These are phyloP conservation scores for Drosophila ercepeae DNA, from an alignment of 1,140 invertebrate genomes.

Conservation along the genomic window DNA sequence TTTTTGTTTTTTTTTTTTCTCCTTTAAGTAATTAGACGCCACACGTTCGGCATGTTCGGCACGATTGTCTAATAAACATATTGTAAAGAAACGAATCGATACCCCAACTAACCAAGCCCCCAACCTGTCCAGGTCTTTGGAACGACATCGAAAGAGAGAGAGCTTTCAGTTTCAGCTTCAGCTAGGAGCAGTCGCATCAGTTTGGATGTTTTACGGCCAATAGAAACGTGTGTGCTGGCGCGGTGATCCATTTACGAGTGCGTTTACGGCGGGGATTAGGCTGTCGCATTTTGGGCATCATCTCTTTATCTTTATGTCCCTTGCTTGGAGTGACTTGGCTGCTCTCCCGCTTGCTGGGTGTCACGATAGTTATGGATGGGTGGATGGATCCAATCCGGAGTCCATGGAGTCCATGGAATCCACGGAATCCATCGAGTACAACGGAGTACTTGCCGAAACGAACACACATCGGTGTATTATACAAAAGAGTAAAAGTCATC, in stretches of 20 bases:
- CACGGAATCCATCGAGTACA: too few species aligned
- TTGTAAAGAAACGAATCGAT: too few species aligned
- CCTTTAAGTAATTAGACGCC: not conserved
- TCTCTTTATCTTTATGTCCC: too few species aligned
- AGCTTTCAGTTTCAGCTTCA: too few species aligned
- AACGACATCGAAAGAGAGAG: too few species aligned
- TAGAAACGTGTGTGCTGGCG: slow-evolving; percentile 4
- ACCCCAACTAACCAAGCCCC: too few species aligned
- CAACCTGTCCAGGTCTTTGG: too few species aligned
- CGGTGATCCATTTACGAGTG: slow-evolving; percentile 31
- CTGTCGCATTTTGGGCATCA: slow-evolving; percentile 13
- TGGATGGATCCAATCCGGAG: too few species aligned
- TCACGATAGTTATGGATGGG: not conserved
- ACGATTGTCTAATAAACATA: not conserved
- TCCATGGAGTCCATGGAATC: too few species aligned
- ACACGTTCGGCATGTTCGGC: not conserved
- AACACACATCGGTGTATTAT: slow-evolving; percentile 4
- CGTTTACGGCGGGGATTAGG: slow-evolving; percentile 32
- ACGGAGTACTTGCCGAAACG: not conserved
- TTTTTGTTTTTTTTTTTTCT: slow-evolving; percentile 13
- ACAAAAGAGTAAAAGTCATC: not conserved
- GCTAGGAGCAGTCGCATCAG: too few species aligned
- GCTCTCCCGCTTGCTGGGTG: slow-evolving; percentile 1
- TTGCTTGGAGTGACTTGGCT: slow-evolving; percentile 23
- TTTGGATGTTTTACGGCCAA: too few species aligned